Percentiles rank a stretch among this genome's conserved stretches.
Conservation (phyloP, 2,888 invertebrate genomes). For the Bedellia somnulentella region DNA sequence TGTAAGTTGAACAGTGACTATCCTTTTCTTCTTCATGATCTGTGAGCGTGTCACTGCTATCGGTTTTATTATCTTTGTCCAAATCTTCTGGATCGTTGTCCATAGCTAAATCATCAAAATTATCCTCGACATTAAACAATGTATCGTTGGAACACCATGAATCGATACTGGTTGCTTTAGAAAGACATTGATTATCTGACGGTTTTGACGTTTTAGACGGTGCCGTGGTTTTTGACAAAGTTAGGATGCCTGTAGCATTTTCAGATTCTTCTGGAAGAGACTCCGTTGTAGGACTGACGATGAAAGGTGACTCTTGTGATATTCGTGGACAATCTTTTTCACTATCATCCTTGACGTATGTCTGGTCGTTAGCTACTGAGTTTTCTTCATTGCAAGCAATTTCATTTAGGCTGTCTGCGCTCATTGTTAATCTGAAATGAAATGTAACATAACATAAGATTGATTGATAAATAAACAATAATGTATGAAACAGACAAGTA, state of each 20-base stretch:
- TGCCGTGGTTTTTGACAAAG: slow-evolving; percentile 46
- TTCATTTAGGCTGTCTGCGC: slow-evolving; percentile 49
- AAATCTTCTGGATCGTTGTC: slow-evolving; percentile 30
- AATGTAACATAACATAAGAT: too few species aligned
- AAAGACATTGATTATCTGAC: slow-evolving; percentile 42
- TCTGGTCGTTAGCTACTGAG: slow-evolving; percentile 33
- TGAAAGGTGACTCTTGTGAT: slow-evolving; percentile 45
- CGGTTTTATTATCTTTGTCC: slow-evolving; percentile 26
- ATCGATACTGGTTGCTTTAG: slow-evolving; percentile 64
- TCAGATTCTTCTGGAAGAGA: slow-evolving; percentile 33
- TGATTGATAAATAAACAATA: too few species aligned
- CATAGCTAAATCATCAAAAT: slow-evolving; percentile 47
- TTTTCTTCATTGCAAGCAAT: slow-evolving; percentile 25
- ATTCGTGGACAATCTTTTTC: slow-evolving; percentile 32
- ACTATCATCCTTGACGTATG: slow-evolving; percentile 34
- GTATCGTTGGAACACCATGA: slow-evolving; percentile 69
- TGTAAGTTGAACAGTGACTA: slow-evolving; percentile 43
- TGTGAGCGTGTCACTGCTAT: slow-evolving; percentile 40
- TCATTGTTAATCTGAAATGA: slow-evolving; percentile 43
- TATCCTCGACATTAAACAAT: slow-evolving; percentile 64
- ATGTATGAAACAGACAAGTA: too few species aligned
- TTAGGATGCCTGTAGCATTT: slow-evolving; percentile 41
- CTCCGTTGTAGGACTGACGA: slow-evolving; percentile 41
- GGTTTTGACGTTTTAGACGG: slow-evolving; percentile 51
- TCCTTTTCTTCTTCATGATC: slow-evolving; percentile 41